Evolutionary conservation across 2,888 invertebrate species (phyloP), one percentile per base, ranked within the genome.

Genomic region (Eupithecia vulgata): DNA sequence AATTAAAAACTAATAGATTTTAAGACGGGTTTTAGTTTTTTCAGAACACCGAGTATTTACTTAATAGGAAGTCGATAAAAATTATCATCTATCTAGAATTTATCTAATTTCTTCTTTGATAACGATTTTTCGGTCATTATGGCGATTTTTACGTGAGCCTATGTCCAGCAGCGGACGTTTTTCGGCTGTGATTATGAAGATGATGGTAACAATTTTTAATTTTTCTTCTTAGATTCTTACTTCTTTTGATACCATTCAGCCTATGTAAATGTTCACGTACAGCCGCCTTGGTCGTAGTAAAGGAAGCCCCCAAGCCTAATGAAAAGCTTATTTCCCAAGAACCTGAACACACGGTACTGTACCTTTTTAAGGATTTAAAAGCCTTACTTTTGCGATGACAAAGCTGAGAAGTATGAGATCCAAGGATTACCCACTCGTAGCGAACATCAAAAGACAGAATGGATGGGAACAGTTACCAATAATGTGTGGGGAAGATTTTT

Each of bases 381-480:
- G 69, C 66, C 74, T 74, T 71, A 69, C 70, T 52, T 78, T 73
- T 76, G 37, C 66, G 73, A 72, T 76, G 72, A 78, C 77, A 79
- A 79, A 78, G 78, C 72, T 73, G 73, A 73, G 74, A 72, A 68
- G 68, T 71, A 72, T 57, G 72, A 61, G 65, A 67, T 67, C 57
- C 57, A 67, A 67, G 74, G 79, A 78, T 78, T 73, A 78, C 76
- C 75, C 65, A 61, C 69, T 72, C 74, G 64, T 71, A 72, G 68
- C 42, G 68, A 59, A 76, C 78, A 72, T 79, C 78, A 78, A 78
- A 78, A 75, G 76, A 59, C 62, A 71, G 73, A 76, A 70, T 74
- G 35, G 68, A 68, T 62, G 64, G 57, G n/a, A 64, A 8, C 48
- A 57, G 70, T 75, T 74, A 76, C 75, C 76, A 78, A 76, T 78